Base-by-base conservation (phyloP, 2,888 invertebrate genomes). In the Endomychus coccineus region DNA sequence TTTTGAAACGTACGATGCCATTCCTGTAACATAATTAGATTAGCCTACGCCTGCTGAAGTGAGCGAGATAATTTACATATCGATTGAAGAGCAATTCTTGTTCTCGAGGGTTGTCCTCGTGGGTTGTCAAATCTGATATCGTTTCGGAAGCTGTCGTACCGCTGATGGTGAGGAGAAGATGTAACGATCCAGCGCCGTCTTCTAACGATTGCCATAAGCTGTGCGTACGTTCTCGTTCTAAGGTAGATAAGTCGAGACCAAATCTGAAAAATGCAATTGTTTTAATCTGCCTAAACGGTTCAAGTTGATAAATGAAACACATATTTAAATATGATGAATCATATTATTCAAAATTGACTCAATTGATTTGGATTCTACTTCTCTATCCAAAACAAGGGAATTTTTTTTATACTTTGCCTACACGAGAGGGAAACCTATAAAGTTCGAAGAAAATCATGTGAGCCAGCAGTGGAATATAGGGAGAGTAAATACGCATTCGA, bases 141-240 rank as follows among this genome's bases (percentile, higher is more conserved):
- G 92, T 90, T 63, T 94, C 94, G 1, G 85, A 82, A 7, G 91
- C 89, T 1, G 89, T 88, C 0, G 92, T 94, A 0, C 95, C 96
- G 54, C 92, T 95, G 41, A 97, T 91, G 1, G 96, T 96, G 5
- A 97, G 70, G 45, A 97, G 73, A 1, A 97, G 70, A 58, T 87
- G 87, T 45, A 97, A 77, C 14, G 77, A 77, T 0, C 89, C 89
- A 1, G 85, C 82, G 0, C 86, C 89, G 43, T 95, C 92, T 65
- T 96, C 94, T 27, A 98, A 71, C 2, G 84, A 80, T 52, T 84
- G 79, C 81, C 90, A 89, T 34, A 95, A 75, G 37, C 81, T 80
- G 63, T 96, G 92, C 0, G 97, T 97, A 42, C 76, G 82, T 66
- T 98, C 97, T 16, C 89, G 75, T 36, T 29, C 24, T 17, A 30